Conservation (phyloP, 1,140 invertebrate genomes). For the Trichoplusia ni region DNA sequence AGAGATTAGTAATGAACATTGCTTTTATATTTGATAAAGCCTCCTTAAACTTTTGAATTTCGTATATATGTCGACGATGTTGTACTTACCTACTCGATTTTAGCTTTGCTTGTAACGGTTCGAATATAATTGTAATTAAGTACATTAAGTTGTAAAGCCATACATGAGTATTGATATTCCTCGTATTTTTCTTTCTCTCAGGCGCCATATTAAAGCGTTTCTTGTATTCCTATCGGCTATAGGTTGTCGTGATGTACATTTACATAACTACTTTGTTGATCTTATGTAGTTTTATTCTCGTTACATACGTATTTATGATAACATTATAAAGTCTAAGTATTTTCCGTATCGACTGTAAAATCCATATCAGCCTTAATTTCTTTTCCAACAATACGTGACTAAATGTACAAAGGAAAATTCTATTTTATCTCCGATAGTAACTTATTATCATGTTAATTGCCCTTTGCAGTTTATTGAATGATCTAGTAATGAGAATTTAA, state of each 20-base stretch:
- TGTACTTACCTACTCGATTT: no score
- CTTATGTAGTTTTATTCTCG: slow-evolving; percentile 16
- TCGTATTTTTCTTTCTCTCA: background rate
- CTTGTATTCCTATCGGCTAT: slow-evolving; percentile 14
- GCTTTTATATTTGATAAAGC: no score
- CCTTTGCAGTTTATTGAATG: slow-evolving; percentile 9
- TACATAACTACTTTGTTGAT: slow-evolving; percentile 18
- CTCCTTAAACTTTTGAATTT: no score
- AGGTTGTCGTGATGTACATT: slow-evolving; percentile 8
- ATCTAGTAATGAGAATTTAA: slow-evolving; percentile 16
- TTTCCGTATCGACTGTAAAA: slow-evolving; percentile 10
- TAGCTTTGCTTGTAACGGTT: no score
- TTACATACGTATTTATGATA: slow-evolving; percentile 1
- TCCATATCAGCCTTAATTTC: slow-evolving; percentile 13
- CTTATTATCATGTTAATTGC: slow-evolving; percentile 22
- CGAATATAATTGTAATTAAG: no score
- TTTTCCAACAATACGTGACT: background rate
- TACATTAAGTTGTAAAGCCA: no score
- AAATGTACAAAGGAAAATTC: slow-evolving; percentile 18
- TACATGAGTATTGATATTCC: no score
- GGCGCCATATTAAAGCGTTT: slow-evolving; percentile 1
- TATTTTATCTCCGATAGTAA: background rate
- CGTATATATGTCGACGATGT: no score
- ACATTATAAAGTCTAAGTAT: slow-evolving; percentile 21
- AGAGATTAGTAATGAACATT: no score